phyloP scores from a whole-genome alignment of 2,888 invertebrate genomes.

The Luperina nickerlii region DNA sequence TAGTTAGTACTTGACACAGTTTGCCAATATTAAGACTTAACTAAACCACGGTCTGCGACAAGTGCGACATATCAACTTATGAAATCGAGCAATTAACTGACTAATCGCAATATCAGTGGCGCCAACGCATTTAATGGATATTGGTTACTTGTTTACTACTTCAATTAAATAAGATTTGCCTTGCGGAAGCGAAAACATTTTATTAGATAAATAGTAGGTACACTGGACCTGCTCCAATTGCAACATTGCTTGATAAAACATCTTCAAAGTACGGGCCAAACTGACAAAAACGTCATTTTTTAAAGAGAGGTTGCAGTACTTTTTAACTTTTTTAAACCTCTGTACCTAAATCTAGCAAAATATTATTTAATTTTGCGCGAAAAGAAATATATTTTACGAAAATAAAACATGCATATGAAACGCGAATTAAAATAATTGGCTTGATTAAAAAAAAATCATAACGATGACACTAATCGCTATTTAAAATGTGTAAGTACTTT shows the following conservation, averaged over 20 bases:
- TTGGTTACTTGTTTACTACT: neutral
- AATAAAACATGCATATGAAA: too few species aligned
- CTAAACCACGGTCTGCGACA: neutral
- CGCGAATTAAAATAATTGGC: too few species aligned
- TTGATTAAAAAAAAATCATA: too few species aligned
- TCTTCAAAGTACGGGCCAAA: neutral
- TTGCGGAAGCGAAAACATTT: neutral
- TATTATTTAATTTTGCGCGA: too few species aligned
- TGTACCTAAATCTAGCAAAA: too few species aligned
- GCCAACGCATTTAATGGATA: slow-evolving; percentile 36
- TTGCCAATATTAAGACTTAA: neutral
- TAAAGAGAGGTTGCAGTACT: too few species aligned
- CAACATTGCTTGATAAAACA: neutral
- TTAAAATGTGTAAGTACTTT: too few species aligned
- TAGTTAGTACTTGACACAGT: neutral
- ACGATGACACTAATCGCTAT: too few species aligned
- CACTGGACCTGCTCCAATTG: neutral
- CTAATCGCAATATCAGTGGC: slow-evolving; percentile 37
- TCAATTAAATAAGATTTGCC: slow-evolving; percentile 13
- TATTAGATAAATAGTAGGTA: neutral
- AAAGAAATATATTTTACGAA: too few species aligned
- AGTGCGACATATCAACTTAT: slow-evolving; percentile 11
- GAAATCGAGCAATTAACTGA: slow-evolving; percentile 39
- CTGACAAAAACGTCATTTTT: neutral
- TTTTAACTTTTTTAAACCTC: too few species aligned